A percentile compares a stretch with the other conserved stretches of the same genome.
These are phyloP conservation scores for Cyanistes caeruleus DNA, from an alignment of 2,113 vertebrate genomes.

Conservation along the genomic window DNA sequence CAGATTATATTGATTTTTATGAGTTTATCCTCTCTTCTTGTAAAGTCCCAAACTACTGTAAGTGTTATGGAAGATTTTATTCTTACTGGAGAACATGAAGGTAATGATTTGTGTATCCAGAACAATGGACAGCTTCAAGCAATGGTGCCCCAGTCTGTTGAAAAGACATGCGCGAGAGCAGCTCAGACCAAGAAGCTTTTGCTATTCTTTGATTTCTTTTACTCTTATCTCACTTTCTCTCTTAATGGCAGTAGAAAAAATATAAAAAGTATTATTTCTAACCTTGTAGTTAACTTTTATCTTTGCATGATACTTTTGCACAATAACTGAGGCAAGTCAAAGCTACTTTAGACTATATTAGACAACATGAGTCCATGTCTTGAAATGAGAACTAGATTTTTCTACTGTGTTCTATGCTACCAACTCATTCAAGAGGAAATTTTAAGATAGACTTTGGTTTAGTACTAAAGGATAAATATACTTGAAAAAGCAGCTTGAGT, in stretches of 20 bases:
- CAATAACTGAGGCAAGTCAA: background rate
- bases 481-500: background rate
- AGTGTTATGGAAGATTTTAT: background rate
- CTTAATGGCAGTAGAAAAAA: background rate
- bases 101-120: background rate
- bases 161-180: background rate
- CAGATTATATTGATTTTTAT: background rate
- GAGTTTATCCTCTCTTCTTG: background rate
- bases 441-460: background rate
- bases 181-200: background rate
- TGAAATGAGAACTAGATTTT: background rate
- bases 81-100: background rate
- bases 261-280: background rate
- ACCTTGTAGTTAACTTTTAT: background rate
- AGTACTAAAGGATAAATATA: background rate
- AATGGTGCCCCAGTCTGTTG: background rate
- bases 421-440: background rate
- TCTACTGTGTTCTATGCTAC: background rate
- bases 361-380: background rate
- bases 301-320: background rate
- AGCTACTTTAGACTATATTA: background rate
- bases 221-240: background rate
- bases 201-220: background rate
- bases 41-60: background rate
- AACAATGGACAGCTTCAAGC: background rate